Conservation (phyloP, 2,888 invertebrate species). For the Crematogaster levior region DNA sequence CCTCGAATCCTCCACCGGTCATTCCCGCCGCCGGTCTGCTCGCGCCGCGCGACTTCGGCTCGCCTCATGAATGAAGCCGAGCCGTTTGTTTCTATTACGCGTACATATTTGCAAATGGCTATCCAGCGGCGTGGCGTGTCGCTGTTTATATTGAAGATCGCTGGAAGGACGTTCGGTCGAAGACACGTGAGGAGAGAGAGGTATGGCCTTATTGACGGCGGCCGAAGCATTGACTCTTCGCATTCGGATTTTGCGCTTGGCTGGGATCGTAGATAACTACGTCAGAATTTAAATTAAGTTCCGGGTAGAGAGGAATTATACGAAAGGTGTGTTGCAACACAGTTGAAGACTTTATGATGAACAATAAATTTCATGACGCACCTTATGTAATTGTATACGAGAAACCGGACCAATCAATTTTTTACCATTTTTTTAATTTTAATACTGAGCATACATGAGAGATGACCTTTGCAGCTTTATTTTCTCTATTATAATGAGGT, state of each 20-base stretch:
- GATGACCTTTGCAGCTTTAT: background rate
- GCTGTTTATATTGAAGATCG: constrained; percentile 31
- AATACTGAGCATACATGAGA: background rate
- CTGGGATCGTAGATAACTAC: background rate
- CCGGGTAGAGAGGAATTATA: background rate
- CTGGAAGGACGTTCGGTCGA: constrained; percentile 20
- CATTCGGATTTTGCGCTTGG: constrained; percentile 25
- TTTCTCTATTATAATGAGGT: background rate
- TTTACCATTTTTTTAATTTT: background rate
- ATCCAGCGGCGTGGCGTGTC: background rate
- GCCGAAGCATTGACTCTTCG: constrained; percentile 7
- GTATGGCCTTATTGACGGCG: background rate
- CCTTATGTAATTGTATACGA: background rate
- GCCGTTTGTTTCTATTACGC: constrained; percentile 34
- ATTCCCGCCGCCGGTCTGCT: background rate
- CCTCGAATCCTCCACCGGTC: constrained; percentile 33
- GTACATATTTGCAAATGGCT: constrained; percentile 37
- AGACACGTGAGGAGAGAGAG: constrained; percentile 14
- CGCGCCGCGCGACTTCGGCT: constrained; percentile 6
- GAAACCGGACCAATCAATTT: background rate
- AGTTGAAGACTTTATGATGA: background rate
- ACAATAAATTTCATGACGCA: background rate
- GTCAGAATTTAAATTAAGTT: constrained; percentile 27
- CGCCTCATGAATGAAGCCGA: constrained; percentile 33
- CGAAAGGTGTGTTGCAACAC: background rate